Base-by-base conservation (phyloP, 2,113 vertebrate species). In the Prunella fulvescens region DNA sequence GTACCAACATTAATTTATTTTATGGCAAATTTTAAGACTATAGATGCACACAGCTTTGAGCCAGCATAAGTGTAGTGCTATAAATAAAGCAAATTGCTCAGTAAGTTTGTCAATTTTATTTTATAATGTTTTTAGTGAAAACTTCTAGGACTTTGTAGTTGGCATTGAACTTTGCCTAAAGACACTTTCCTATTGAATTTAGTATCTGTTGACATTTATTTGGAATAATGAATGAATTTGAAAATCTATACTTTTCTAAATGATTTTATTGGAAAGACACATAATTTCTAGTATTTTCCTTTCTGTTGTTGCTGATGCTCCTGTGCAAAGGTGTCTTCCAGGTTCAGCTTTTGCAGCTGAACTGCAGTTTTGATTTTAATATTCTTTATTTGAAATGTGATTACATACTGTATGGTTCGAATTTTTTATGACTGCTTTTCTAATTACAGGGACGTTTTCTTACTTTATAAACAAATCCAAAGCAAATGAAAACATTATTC, bases 381-480 rank as follows among this genome's bases (percentile, higher is more conserved):
- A 94, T 95, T 90, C 95, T 83, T 96, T 87, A 72, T 98, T 97
- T 97, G 88, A 92, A 81, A 86, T 97, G 88, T 95, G 96, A 97
- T 93, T 92, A 71, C 90, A 97, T 64, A 88, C 85, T 96, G 78
- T 95, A 95, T 11, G 92, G 81, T 95, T 98, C 85, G 56, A 93
- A 83, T 96, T 98, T 97, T 98, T 97, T 98, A 98, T 95, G 92
- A 96, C 95, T 94, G 74, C 85, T 97, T 98, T 98, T 98, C 97
- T 98, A 98, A 97, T 96, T 92, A 94, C 66, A 82, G 28, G 74
- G 78, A 73, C 44, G 79, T 96, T 97, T 97, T 96, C 90, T 92
- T 97, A 95, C 97, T 98, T 97, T 93, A 37, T 97, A 97, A 97
- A 95, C 93, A 96, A 96, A 97, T 90, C 95, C 96, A 97, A 97